A percentile compares a stretch with the other conserved stretches of the same genome.
Evolutionary conservation across 2,797 vertebrate genomes (phyloP).

Genomic region (Platyrinchus mystaceus): DNA sequence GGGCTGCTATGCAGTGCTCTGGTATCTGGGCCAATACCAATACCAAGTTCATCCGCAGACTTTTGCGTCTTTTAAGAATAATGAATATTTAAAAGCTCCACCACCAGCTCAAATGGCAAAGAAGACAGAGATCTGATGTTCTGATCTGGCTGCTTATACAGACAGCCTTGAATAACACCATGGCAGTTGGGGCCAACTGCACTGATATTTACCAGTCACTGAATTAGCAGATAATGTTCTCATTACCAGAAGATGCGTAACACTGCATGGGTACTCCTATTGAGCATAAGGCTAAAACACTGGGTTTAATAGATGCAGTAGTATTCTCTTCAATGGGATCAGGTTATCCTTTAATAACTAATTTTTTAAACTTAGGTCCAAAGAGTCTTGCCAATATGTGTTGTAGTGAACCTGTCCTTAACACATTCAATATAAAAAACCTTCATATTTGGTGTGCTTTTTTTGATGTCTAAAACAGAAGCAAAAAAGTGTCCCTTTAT

Average conservation of each 20-base stretch:
- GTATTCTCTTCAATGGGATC: neutral
- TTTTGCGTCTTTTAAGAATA: neutral
- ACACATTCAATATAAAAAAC: neutral
- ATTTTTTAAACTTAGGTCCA: neutral
- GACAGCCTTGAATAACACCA: neutral
- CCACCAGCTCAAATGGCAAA: neutral
- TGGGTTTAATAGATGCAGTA: neutral
- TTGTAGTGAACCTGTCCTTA: neutral
- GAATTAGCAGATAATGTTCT: neutral
- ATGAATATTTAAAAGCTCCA: conserved; percentile 55
- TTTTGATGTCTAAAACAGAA: neutral
- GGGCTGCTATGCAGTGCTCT: neutral
- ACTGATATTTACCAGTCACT: neutral
- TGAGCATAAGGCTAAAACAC: neutral
- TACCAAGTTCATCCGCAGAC: neutral
- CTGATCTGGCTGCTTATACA: neutral
- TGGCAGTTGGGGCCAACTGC: neutral
- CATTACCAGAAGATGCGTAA: neutral
- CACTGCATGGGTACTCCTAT: neutral
- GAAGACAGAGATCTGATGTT: neutral
- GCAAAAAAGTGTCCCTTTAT: neutral
- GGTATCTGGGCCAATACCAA: conserved; percentile 21
- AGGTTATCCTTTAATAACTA: neutral
- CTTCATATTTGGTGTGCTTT: neutral
- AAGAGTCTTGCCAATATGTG: neutral